These are phyloP conservation scores for Tapirus indicus DNA, from an alignment of 2,797 vertebrate genomes.

Conservation along the genomic window DNA sequence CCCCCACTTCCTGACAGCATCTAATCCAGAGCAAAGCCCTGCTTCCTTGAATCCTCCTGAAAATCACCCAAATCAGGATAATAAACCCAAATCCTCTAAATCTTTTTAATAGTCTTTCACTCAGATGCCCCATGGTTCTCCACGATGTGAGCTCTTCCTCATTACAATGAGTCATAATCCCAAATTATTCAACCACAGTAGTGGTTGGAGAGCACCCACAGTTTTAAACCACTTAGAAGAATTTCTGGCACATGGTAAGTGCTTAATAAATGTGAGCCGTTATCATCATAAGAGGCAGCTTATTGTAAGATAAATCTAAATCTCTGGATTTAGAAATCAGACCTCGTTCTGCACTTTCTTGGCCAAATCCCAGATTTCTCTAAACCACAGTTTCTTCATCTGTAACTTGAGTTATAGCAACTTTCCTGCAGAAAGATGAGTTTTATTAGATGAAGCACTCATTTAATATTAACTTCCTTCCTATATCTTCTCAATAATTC, in stretches of 20 bases:
- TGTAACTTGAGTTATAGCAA: not conserved
- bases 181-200: not conserved
- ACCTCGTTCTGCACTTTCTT: not conserved
- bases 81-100: not conserved
- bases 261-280: conserved; percentile 13
- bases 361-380: not conserved
- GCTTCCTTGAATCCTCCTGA: not conserved
- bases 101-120: not conserved
- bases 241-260: not conserved
- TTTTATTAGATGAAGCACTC: not conserved
- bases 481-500: not conserved
- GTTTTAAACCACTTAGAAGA: not conserved
- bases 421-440: not conserved
- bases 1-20: not conserved
- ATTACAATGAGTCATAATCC: not conserved
- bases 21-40: not conserved
- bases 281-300: not conserved
- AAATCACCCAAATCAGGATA: not conserved
- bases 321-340: not conserved
- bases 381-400: conserved; percentile 7
- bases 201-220: not conserved
- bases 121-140: not conserved
- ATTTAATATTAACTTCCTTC: not conserved
- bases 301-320: not conserved
- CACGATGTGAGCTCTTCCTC: not conserved